phyloP scores from a whole-genome alignment of 2,113 vertebrate species.

The Seriola aureovittata region DNA sequence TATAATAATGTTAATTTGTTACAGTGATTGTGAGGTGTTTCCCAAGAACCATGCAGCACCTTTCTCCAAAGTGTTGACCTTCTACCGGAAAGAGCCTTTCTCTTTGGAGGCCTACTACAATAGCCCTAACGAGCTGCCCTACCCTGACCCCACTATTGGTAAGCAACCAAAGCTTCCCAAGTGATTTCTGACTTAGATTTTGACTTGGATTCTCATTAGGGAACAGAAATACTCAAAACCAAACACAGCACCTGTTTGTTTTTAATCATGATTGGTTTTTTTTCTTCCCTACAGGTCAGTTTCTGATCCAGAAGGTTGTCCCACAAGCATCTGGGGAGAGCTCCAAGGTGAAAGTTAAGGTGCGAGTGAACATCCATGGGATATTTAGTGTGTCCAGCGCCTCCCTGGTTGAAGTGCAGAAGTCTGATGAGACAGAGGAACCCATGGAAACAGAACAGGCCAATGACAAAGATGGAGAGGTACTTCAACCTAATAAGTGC shows the following conservation, averaged over 20 bases:
- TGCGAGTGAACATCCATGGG: constrained; percentile 94
- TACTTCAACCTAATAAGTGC: constrained; percentile 26
- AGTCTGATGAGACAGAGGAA: constrained; percentile 83
- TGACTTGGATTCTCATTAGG: background rate
- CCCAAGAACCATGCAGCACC: constrained; percentile 94
- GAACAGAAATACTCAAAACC: background rate
- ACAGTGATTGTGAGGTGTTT: constrained; percentile 97
- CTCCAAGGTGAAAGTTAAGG: constrained; percentile 97
- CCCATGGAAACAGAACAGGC: constrained; percentile 92
- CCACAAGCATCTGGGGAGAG: constrained; percentile 94
- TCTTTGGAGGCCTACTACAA: constrained; percentile 95
- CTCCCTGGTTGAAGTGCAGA: constrained; percentile 92
- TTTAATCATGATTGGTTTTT: background rate
- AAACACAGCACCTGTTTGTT: background rate
- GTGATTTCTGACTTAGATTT: background rate
- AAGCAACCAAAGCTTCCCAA: constrained; percentile 47
- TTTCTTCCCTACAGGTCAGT: constrained; percentile 87
- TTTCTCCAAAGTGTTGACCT: constrained; percentile 97
- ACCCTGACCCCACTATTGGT: constrained; percentile 96
- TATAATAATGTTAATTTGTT: constrained; percentile 47
- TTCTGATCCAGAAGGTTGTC: constrained; percentile 95
- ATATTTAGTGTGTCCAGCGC: constrained; percentile 95
- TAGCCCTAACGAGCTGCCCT: constrained; percentile 90
- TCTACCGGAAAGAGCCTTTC: constrained; percentile 97
- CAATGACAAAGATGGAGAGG: constrained; percentile 85